Conservation (phyloP, 2,113 vertebrate species). For the Fregetta grallaria region DNA sequence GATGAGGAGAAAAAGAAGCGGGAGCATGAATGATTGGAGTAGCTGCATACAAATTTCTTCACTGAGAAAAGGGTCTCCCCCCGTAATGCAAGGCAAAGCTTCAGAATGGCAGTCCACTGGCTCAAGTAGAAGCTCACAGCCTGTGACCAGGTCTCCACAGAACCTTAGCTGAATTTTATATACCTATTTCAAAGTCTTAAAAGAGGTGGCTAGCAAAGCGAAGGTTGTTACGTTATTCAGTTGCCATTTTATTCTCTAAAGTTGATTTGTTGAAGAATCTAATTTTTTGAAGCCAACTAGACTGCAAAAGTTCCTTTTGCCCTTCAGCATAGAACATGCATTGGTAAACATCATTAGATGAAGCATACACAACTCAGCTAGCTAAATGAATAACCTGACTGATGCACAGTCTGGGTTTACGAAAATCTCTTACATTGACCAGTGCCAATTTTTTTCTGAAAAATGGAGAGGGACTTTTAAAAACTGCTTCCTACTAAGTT, state of each 20-base stretch:
- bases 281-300: background rate
- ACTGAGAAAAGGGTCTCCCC: background rate
- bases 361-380: background rate
- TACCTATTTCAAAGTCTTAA: background rate
- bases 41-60: background rate
- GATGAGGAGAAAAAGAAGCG: background rate
- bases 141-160: background rate
- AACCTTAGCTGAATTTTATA: background rate
- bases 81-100: background rate
- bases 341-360: background rate
- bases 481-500: background rate
- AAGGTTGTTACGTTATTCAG: background rate
- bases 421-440: background rate
- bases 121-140: background rate
- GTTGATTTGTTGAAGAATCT: background rate
- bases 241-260: background rate
- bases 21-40: background rate
- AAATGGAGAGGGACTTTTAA: background rate
- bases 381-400: background rate
- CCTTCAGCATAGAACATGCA: background rate
- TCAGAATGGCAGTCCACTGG: background rate
- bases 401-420: background rate
- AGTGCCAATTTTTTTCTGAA: background rate
- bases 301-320: background rate
- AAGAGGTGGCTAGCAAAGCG: background rate